Percentiles rank a stretch among this genome's conserved stretches.
phyloP scores from a whole-genome alignment of 2,797 vertebrate species.

The Xenops minutus region DNA sequence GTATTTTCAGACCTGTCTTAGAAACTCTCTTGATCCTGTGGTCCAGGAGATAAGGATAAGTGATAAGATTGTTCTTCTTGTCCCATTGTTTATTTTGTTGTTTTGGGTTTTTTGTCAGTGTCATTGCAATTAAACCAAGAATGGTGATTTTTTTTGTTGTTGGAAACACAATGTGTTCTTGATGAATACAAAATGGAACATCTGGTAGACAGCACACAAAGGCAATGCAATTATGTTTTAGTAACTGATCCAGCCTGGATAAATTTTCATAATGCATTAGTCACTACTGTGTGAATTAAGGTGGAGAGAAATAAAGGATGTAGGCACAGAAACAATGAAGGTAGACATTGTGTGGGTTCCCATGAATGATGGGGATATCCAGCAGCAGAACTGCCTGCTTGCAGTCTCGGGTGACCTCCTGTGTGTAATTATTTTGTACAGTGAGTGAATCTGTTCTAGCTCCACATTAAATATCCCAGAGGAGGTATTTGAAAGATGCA shows the following conservation, averaged over 20 bases:
- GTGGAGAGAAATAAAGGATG: background rate
- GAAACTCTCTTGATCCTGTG: background rate
- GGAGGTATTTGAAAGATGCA: background rate
- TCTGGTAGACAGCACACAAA: background rate
- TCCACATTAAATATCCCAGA: background rate
- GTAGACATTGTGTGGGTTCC: background rate
- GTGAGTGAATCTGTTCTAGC: background rate
- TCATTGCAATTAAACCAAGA: background rate
- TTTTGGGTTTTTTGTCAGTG: background rate
- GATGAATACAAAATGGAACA: background rate
- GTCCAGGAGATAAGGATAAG: background rate
- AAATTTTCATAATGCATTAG: background rate
- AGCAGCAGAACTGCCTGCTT: background rate
- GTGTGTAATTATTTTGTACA: background rate
- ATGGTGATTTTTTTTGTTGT: background rate
- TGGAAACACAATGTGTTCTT: background rate
- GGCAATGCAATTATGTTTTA: background rate
- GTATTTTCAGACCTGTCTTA: background rate
- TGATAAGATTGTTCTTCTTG: background rate
- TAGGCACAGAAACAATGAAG: background rate
- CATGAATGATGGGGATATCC: background rate
- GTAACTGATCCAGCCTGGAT: background rate
- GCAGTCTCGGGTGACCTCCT: background rate
- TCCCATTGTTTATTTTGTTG: background rate
- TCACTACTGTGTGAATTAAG: background rate